Percentiles rank a stretch among this genome's conserved stretches.
Evolutionary conservation across 2,797 vertebrate genomes (phyloP).

Genomic region (Uromys caudimaculatus): DNA sequence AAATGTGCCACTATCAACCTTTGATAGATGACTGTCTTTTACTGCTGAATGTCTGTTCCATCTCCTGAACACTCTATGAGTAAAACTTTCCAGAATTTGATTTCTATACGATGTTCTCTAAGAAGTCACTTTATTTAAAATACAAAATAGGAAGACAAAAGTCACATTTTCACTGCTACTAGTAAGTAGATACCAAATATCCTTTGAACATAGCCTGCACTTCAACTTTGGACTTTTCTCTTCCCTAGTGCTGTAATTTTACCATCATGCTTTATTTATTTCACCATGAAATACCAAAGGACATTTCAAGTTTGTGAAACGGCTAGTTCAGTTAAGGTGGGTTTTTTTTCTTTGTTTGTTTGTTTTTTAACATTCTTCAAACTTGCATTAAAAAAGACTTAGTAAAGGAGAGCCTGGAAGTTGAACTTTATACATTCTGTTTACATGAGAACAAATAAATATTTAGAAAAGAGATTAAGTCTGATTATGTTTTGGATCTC

Average conservation of each 20-base stretch:
- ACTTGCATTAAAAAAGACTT: conserved; percentile 17
- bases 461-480: conserved; percentile 36
- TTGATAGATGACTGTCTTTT: neutral
- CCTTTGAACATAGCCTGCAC: neutral
- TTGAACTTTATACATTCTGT: conserved; percentile 2
- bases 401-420: conserved; percentile 12
- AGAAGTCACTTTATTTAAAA: conserved; percentile 30
- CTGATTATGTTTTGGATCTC: conserved; percentile 56
- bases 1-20: neutral
- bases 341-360: neutral
- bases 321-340: neutral
- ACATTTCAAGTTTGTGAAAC: conserved; percentile 18
- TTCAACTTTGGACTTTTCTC: neutral
- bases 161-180: neutral
- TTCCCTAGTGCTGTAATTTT: neutral
- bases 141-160: neutral
- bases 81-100: conserved; percentile 29
- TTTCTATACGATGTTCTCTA: conserved; percentile 18
- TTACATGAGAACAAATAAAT: conserved; percentile 67
- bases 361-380: conserved; percentile 1
- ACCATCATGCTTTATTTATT: neutral
- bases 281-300: conserved; percentile 2
- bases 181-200: neutral
- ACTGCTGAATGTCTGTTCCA: neutral
- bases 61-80: conserved; percentile 2